Percentiles rank a stretch among this genome's conserved stretches.
Evolutionary conservation across 2,888 invertebrate genomes (phyloP).

Genomic region (Metellina segmentata): DNA sequence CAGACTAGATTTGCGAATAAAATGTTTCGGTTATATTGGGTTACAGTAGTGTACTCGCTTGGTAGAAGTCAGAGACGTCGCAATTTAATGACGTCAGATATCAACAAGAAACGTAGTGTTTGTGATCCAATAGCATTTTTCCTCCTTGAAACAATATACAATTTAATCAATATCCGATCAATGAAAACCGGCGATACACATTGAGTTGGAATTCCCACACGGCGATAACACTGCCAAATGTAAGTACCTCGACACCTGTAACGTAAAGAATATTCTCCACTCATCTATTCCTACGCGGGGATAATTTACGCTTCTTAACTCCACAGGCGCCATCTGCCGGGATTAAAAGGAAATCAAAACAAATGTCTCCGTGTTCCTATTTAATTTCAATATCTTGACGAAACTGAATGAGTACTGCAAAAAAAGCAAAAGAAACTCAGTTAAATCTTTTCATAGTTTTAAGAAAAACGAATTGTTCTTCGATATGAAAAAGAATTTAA

Average conservation of each 20-base stretch:
- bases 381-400: too few relatives aligned
- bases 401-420: too few relatives aligned
- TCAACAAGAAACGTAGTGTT: slow-evolving; percentile 6
- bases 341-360: background rate
- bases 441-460: too few relatives aligned
- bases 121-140: slow-evolving; percentile 41
- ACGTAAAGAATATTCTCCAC: background rate
- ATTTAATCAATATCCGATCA: slow-evolving; percentile 62
- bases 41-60: background rate
- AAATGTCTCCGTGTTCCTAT: background rate
- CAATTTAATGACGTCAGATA: slow-evolving; percentile 20
- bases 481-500: too few relatives aligned
- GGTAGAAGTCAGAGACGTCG: background rate
- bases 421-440: too few relatives aligned
- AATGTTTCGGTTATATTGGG: too few relatives aligned
- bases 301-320: slow-evolving; percentile 4
- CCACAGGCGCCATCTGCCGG: slow-evolving; percentile 50
- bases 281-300: background rate
- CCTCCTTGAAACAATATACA: slow-evolving; percentile 51
- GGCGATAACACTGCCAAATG: slow-evolving; percentile 62
- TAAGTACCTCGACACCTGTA: slow-evolving; percentile 52
- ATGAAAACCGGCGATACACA: slow-evolving; percentile 37
- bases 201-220: background rate
- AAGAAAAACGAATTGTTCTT: too few relatives aligned
- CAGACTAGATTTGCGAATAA: too few relatives aligned